A percentile compares a stretch with the other conserved stretches of the same genome.
Conservation (phyloP, 2,113 vertebrate genomes). For the Apus apus region DNA sequence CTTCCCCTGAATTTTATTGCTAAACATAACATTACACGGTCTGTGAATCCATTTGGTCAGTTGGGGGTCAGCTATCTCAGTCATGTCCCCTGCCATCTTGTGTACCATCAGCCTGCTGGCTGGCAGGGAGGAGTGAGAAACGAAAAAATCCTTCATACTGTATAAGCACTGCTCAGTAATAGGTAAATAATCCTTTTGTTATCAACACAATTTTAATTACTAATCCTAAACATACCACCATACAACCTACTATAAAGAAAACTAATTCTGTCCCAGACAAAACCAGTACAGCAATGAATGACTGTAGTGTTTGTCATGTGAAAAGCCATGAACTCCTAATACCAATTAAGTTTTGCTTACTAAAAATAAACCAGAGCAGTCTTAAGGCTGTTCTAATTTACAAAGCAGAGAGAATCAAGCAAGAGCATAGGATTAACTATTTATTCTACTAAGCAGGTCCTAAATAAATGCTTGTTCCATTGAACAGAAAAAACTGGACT, state of each 20-base stretch:
- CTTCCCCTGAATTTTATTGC: not conserved
- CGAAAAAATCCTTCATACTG: not conserved
- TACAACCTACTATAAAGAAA: not conserved
- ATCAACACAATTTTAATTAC: not conserved
- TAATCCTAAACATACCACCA: not conserved
- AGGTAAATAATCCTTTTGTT: not conserved
- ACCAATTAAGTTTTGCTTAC: not conserved
- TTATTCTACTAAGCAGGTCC: not conserved
- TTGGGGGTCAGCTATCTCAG: not conserved
- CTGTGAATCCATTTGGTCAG: not conserved
- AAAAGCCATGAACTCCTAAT: not conserved
- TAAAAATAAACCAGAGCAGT: not conserved
- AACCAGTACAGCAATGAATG: not conserved
- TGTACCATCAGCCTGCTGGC: accelerated
- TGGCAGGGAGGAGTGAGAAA: not conserved
- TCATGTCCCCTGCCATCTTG: not conserved
- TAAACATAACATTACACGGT: not conserved
- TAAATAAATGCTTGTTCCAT: not conserved
- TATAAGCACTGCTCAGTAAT: not conserved
- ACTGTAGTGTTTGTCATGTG: not conserved
- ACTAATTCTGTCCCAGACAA: not conserved
- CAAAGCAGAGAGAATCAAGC: not conserved
- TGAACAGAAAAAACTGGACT: not conserved
- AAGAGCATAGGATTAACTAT: not conserved
- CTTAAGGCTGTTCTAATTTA: not conserved